Base-by-base conservation (phyloP, 2,113 vertebrate genomes). In the Hyperopisus bebe region DNA sequence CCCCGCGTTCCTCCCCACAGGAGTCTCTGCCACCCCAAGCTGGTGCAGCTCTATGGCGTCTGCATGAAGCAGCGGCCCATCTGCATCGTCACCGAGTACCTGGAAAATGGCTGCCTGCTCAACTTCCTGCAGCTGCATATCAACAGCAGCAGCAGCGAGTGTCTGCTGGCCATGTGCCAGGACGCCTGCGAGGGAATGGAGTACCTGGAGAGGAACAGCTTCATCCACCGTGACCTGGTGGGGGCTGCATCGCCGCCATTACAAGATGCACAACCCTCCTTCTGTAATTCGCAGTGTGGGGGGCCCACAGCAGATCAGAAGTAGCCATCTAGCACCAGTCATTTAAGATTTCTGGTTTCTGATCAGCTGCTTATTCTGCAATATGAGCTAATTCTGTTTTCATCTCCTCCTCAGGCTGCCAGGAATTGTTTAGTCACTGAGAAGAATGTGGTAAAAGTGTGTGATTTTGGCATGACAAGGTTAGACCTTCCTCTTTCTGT, bases 401-500 rank as follows among this genome's bases (percentile, higher is more conserved):
- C 86, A 92, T 92, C 89, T 88, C 46, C 21, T 84, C 46, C 7
- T 2, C 88, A 98, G 97, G 97, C 97, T 0, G 97, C 97, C 87
- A 96, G 97, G 89, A 98, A 98, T 94, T 98, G 97, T 94, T 95
- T 98, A 94, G 95, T 98, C 50, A 96, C 93, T 0, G 93, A 93
- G 0, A 93, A 95, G 35, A 95, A 95, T 0, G 82, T 96, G 0
- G 96, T 98, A 88, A 98, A 98, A 92, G 97, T 98, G 74, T 94
- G 97, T 0, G 97, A 98, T 93, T 98, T 98, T 0, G 97, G 97
- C 70, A 97, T 97, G 97, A 94, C 97, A 0, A 97, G 97, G 97
- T 98, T 93, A 91, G 89, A 86, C 6, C 0, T 44, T 46, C 87
- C 50, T 47, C 48, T 21, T 87, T 19, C 50, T 35, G 48, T n/a